Percentiles rank a stretch among this genome's conserved stretches.
Evolutionary conservation across 2,797 vertebrate species (phyloP).

Genomic region (Tympanoctomys barrerae): DNA sequence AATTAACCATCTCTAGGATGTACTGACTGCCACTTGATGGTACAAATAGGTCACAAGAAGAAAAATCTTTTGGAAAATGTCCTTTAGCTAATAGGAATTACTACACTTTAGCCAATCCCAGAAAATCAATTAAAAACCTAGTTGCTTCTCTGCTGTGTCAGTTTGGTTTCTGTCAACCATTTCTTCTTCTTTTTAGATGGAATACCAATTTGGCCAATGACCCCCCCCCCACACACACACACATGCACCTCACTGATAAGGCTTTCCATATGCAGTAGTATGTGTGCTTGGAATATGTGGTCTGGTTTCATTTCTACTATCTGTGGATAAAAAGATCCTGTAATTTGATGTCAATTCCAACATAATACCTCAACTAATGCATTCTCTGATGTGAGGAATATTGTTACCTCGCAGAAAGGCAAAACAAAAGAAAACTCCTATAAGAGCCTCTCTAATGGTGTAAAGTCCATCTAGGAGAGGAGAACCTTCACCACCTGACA

Average conservation of each 20-base stretch:
- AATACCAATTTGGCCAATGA: neutral
- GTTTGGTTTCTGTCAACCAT: neutral
- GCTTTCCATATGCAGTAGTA: neutral
- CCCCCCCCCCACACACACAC: too few relatives aligned
- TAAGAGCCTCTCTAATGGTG: neutral
- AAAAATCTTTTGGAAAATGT: neutral
- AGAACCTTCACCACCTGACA: neutral
- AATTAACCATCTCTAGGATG: neutral
- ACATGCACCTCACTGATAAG: neutral
- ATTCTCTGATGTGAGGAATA: too few relatives aligned
- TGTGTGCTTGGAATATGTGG: neutral
- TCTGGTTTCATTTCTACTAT: neutral
- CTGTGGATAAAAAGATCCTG: neutral
- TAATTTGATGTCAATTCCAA: too few relatives aligned
- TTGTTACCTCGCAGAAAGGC: neutral
- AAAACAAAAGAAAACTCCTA: neutral
- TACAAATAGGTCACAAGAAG: neutral
- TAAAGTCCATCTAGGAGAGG: neutral
- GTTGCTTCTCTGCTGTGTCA: neutral
- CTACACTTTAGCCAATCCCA: neutral
- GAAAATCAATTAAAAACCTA: neutral
- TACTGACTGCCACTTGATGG: neutral
- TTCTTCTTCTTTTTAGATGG: neutral
- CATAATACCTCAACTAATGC: neutral
- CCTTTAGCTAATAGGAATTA: neutral